Base-by-base conservation (phyloP, 2,113 vertebrate species). In the Urocynchramus pylzowi region DNA sequence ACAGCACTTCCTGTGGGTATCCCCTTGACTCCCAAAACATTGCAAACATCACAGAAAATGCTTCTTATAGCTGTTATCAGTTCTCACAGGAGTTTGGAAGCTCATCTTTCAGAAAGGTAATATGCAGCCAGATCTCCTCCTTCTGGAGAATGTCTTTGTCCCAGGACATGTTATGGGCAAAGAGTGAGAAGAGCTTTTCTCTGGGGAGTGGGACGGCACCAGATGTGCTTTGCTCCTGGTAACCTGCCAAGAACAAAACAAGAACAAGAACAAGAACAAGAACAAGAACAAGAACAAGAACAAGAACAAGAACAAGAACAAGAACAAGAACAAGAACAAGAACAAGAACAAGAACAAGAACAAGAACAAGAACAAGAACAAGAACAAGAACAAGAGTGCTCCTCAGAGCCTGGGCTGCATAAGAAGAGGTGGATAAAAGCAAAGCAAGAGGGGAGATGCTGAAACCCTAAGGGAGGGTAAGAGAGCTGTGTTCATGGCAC, bases 191-290 rank as follows among this genome's bases (percentile, higher is more conserved):
- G 50, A 33, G 18, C 11, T 80, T 68, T 73, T 50, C 37, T 56
- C 28, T 18, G 11, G 30, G 33, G 20, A 71, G 5, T 30, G 33
- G 26, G 53, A 44, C 0, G 0, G 22, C 16, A 16, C 18, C 52
- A 63, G 35, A 50, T 54, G 52, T 49, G 21, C 24, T 79, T 31
- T 64, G 33, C 11, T 76, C 11, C 41, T 64, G 17, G 27, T 16
- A 79, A n/a, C 31, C 30, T 90, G 49, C 14, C 30, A 75, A 60
- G 44, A 78, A 63, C n/a, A n/a, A n/a, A n/a, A n/a, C n/a, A 90
- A 42, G 13, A 59, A 7, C 4, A 15, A 87, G 77, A 60, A 21
- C 16, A 73, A 33, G 16, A 81, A n/a, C n/a, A 90, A 42, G 13
- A 59, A 7, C 4, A 15, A 87, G 77, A 60, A 21, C 16, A 73